Evolutionary conservation across 30 jellyfish, hydroid and myxozoan genomes (phyloP).

Genomic region (Pseudorhiza aurosa): DNA sequence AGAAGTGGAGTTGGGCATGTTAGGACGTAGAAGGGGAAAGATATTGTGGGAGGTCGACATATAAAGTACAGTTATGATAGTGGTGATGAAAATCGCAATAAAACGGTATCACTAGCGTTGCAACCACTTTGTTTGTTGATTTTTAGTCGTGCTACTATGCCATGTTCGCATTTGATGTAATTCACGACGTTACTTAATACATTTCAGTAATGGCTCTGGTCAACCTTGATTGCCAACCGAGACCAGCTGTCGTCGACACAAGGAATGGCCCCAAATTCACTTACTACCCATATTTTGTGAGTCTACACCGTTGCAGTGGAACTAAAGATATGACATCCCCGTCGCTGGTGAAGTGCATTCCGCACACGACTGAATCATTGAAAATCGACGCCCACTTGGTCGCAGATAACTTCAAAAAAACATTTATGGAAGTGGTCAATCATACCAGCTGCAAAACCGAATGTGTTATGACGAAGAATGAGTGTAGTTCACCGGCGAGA

Average conservation of each 20-base stretch:
- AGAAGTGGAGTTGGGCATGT: too few relatives aligned
- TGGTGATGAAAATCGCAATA: too few relatives aligned
- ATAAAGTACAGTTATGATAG: too few relatives aligned
- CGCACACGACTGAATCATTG: background rate
- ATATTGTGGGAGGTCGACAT: too few relatives aligned
- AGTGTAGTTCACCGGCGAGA: constrained; percentile 5
- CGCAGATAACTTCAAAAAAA: background rate
- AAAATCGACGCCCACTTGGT: background rate
- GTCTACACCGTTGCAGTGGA: constrained; percentile 31
- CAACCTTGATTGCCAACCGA: constrained; percentile 6
- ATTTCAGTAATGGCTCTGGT: background rate
- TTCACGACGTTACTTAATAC: too few relatives aligned
- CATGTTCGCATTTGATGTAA: too few relatives aligned
- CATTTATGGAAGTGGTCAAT: constrained; percentile 3
- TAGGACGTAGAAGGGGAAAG: too few relatives aligned
- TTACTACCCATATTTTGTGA: constrained; percentile 35
- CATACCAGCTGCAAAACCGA: constrained; percentile 63
- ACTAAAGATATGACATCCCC: constrained; percentile 13
- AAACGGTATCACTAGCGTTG: too few relatives aligned
- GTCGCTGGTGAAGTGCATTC: constrained; percentile 11
- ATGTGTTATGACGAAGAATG: constrained; percentile 45
- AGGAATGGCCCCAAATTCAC: background rate
- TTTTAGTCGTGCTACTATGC: too few relatives aligned
- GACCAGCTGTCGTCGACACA: background rate
- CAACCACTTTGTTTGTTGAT: too few relatives aligned